A percentile compares a stretch with the other conserved stretches of the same genome.
Evolutionary conservation across 1,140 invertebrate species (phyloP).

Genomic region (Drosophila tani): DNA sequence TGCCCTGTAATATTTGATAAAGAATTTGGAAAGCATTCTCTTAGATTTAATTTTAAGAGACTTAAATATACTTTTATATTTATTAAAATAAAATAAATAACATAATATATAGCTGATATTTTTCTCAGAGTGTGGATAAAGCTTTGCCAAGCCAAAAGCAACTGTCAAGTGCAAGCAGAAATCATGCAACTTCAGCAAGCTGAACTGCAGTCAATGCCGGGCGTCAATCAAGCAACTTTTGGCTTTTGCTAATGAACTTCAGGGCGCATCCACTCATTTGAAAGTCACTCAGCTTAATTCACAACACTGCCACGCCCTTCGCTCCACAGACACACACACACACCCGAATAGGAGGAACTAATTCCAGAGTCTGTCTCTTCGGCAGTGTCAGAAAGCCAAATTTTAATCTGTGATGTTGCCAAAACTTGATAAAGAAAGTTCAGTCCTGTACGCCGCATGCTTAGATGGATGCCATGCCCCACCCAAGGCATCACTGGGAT

Average conservation of each 20-base stretch:
- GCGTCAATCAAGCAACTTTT: slow-evolving; percentile 78
- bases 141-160: slow-evolving; percentile 14
- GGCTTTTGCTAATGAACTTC: slow-evolving; percentile 75
- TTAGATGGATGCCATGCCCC: slow-evolving; percentile 59
- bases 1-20: too few species aligned
- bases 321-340: slow-evolving; percentile 1
- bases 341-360: slow-evolving; percentile 18
- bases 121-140: slow-evolving; percentile 1
- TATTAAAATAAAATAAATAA: too few species aligned
- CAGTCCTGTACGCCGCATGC: slow-evolving; percentile 63
- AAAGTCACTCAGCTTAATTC: slow-evolving; percentile 81
- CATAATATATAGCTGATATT: neutral
- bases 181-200: slow-evolving; percentile 37
- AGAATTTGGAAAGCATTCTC: too few species aligned
- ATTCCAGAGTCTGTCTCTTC: slow-evolving; percentile 51
- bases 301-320: slow-evolving; percentile 56
- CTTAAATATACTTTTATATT: too few species aligned
- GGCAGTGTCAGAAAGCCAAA: slow-evolving; percentile 77
- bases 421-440: slow-evolving; percentile 81
- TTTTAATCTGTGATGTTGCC: slow-evolving; percentile 81
- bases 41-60: too few species aligned
- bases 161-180: slow-evolving; percentile 29
- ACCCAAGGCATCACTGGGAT: slow-evolving; percentile 14
- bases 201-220: slow-evolving; percentile 48
- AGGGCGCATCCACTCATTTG: slow-evolving; percentile 74